Evolutionary conservation across 2,113 vertebrate genomes (phyloP), one percentile per base, ranked within the genome.

Genomic region (Ivindomyrus marchei): DNA sequence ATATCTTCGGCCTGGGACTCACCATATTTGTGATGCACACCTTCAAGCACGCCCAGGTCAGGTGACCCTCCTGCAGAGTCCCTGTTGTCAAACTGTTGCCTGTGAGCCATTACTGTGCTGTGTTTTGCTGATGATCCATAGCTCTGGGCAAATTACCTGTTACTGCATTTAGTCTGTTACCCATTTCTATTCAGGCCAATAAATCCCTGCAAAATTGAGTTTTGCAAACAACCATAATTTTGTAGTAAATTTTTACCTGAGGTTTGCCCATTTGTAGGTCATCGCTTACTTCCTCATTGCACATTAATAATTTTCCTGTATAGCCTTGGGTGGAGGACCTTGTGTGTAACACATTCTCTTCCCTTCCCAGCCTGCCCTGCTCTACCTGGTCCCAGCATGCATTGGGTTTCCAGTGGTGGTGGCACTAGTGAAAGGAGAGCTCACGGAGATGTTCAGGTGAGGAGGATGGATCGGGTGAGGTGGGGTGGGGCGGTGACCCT

Each of bases 1-100:
- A 99, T 93, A 97, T 99, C 93, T 98, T 99, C 0, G 98, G 98
- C 19, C 96, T 99, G 93, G 98, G 97, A 85, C 96, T 99, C 46
- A 99, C 98, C 93, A 99, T 99, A 92, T 99, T 98, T 92, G 96
- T 99, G 94, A 99, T 99, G 98, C 98, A 99, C 94, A 97, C 98
- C 94, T 99, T 99, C 94, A 99, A 99, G 92, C 98, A 99, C 0
- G 98, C 98, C 89, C 98, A 99, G 97, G 98, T 99, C 91, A 97
- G 95, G 89, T 46, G 39, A 46, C 39, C 45, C 19, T 11, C 45
- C 39, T 15, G 36, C 80, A 1, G 15, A 84, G 36, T 45, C 21
- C 31, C 8, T 9, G 80, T 15, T 6, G 10, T 36, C n/a, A 27
- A 4, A 24, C 21, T 17, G 84, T 50, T n/a, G 24, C 46, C 24